These are phyloP conservation scores for Clamator glandarius DNA, from an alignment of 2,797 vertebrate species.

Conservation along the genomic window DNA sequence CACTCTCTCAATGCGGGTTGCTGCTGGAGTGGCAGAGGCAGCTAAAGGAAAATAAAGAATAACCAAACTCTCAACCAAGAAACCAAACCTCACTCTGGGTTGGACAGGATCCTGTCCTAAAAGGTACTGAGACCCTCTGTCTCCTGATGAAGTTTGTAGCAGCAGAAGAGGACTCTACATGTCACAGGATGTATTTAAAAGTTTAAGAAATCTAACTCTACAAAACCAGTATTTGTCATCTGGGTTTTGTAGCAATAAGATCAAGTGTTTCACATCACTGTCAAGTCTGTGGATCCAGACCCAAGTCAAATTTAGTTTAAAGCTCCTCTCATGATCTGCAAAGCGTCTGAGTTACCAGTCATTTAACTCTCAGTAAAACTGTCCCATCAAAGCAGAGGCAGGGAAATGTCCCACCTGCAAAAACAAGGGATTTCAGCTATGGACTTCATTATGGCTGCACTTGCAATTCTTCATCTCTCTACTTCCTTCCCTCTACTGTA, in stretches of 20 bases:
- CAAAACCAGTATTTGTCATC: neutral
- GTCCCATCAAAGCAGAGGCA: neutral
- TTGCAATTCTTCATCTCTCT: neutral
- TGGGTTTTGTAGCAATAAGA: neutral
- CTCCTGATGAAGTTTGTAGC: neutral
- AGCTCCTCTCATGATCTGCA: neutral
- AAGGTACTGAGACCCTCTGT: neutral
- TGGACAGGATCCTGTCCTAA: fast-evolving
- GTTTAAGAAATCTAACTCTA: neutral
- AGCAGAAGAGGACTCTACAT: neutral
- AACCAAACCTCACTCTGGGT: neutral
- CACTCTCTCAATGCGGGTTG: neutral
- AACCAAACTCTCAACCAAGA: neutral
- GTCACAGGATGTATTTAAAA: neutral
- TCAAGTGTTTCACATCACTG: neutral
- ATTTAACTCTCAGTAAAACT: neutral
- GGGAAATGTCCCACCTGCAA: neutral
- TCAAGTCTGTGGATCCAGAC: neutral
- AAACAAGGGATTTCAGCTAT: neutral
- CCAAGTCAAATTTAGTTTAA: neutral
- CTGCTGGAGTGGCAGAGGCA: neutral
- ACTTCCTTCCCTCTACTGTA: fast-evolving
- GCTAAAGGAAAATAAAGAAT: neutral
- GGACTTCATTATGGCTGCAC: neutral
- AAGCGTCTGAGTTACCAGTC: neutral